Base-by-base conservation (phyloP, 2,797 vertebrate genomes). In the Decapterus maruadsi region DNA sequence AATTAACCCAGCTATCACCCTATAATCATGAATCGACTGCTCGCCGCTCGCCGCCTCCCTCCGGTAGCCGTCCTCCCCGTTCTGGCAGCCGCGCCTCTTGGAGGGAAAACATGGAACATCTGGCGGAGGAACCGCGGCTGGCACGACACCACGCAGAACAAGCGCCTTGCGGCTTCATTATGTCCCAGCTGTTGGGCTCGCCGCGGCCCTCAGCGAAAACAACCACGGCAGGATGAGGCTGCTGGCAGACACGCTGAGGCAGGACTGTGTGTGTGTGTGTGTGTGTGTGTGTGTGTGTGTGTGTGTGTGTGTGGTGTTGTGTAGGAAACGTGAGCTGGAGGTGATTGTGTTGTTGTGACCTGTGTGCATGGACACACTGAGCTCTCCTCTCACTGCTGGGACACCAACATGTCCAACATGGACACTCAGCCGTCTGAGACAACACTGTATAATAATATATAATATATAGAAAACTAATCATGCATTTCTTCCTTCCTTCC, bases 141-240 rank as follows among this genome's bases (percentile, higher is more conserved):
- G 91, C 89, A 81, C 86, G 71, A 85, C 87, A 89, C 72, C 88
- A 90, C 77, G 81, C 87, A 91, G 81, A 90, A 95, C 90, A 92
- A 88, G 87, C 83, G 90, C 86, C 90, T 95, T 85, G 85, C 83
- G 92, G 87, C 89, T 90, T 90, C 89, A 73, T 89, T 91, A 95
- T 93, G 88, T 93, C 87, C 93, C 94, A 94, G 94, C 92, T 94
- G 94, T 92, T 94, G 91, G 91, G 80, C 89, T 92, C 71, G 80
- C 90, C 92, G 91, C 93, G 92, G 93, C 93, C 90, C 83, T 92
- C 89, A 94, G 93, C 93, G 68, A 90, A 87, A 90, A 90, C 90
- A 90, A 85, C 80, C 85, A 64, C 60, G 81, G 82, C 81, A 86
- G 80, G 86, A 89, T 81, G 86, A 89, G 78, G 88, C 85, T 87